phyloP scores from a whole-genome alignment of 2,113 vertebrate species.

The Atherinomorus stipes region DNA sequence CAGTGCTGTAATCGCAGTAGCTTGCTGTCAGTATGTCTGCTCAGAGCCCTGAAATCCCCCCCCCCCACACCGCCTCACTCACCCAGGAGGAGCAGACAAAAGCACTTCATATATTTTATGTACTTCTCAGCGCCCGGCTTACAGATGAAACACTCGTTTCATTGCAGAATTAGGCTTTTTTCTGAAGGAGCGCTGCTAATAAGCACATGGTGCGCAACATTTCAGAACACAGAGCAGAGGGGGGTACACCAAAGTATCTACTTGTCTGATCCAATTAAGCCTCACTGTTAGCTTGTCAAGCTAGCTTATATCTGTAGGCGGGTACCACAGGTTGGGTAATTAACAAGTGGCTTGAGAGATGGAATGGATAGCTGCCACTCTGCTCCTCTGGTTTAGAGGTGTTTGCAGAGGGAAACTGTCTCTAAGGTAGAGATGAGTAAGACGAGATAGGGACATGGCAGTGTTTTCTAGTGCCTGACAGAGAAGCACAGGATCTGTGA shows the following conservation, averaged over 20 bases:
- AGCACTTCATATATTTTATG: no score
- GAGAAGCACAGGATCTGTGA: conserved; percentile 33
- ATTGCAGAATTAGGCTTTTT: no score
- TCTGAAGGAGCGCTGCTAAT: conserved; percentile 17
- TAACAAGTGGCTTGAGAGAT: conserved; percentile 47
- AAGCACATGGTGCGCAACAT: conserved; percentile 14
- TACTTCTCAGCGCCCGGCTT: no score
- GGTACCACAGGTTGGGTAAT: conserved; percentile 48
- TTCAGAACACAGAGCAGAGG: conserved; percentile 25
- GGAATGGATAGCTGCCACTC: conserved; percentile 35
- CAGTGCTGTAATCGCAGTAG: conserved; percentile 12
- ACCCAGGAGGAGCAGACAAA: no score
- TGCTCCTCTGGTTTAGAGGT: conserved; percentile 33
- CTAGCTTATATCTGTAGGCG: conserved; percentile 31
- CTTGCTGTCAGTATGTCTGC: conserved; percentile 3
- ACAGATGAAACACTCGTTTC: background rate
- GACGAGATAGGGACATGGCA: background rate
- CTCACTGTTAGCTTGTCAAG: conserved; percentile 40
- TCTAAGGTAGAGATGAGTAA: conserved; percentile 2
- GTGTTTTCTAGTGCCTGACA: conserved; percentile 25
- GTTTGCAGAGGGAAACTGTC: conserved; percentile 18
- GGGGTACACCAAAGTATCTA: conserved; percentile 23
- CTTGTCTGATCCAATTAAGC: conserved; percentile 65
- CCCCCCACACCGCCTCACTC: background rate
- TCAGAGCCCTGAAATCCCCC: conserved; percentile 13